Evolutionary conservation across 2,888 invertebrate species (phyloP), one percentile per base, ranked within the genome.

Genomic region (Diadegma fenestrale): DNA sequence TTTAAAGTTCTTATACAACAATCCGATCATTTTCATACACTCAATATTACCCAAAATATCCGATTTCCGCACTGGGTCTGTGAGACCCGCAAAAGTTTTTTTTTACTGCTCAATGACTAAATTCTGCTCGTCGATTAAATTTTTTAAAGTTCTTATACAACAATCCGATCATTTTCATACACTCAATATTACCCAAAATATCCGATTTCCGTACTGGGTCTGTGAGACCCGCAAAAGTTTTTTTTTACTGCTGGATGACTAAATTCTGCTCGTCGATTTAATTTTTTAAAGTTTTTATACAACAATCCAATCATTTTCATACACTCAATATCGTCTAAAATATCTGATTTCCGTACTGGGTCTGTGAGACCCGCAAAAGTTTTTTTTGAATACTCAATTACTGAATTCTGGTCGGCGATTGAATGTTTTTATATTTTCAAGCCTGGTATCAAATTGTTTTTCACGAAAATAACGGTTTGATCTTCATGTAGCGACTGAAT

Each of bases 221-320:
- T 5, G 1, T 7, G 5, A 1, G 4, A 26, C 12, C 22, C 12
- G 33, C 5, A 7, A 12, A 58, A 26, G 12, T 10, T 58, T 58
- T 12, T 22, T 48, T 22, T 12, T 4, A 19, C 12, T 2, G 1
- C 4, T 12, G 8, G 1, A 22, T 12, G 1, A 22, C 10, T 22
- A 22, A 22, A 22, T 19, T 54, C 19, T 54, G 54, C n/a, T 2
- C 51, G 10, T 10, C 51, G 8, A 51, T 51, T 51, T 22, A 2
- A 10, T 51, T 2, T 51, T 51, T 51, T n/a, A 0, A 19, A n/a
- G n/a, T n/a, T n/a, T n/a, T n/a, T n/a, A n/a, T n/a, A n/a, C n/a
- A n/a, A n/a, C n/a, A n/a, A 93, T 58, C 6, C 22, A 26, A 58
- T 14, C 58, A 26, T 22, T 66, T 12, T 41, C 6, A 43, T 19